These are phyloP conservation scores for Bombus superbus DNA, from an alignment of 1,140 invertebrate species.

Conservation along the genomic window DNA sequence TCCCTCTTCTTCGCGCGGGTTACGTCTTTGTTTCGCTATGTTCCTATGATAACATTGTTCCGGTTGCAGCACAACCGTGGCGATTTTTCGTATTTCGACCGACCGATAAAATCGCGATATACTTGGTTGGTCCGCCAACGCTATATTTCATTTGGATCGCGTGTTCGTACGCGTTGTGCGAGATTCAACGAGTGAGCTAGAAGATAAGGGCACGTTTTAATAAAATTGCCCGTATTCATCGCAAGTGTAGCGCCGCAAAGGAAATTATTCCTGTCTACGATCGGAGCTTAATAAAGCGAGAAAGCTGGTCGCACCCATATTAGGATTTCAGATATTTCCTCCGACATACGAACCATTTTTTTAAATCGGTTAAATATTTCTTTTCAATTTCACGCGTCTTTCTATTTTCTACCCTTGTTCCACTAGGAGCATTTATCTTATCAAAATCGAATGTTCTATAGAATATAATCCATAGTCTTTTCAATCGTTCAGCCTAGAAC, in stretches of 20 bases:
- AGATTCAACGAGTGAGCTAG: neutral
- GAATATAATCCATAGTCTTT: neutral
- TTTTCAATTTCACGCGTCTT: neutral
- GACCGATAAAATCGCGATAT: conserved; percentile 57
- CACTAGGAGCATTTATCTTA: neutral
- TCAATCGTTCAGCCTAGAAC: neutral
- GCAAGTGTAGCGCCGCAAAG: neutral
- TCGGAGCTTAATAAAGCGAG: neutral
- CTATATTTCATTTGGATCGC: conserved; percentile 39
- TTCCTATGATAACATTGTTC: conserved; percentile 49
- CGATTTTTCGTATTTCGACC: conserved; percentile 42
- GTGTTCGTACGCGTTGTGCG: neutral
- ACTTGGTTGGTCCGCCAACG: conserved; percentile 4
- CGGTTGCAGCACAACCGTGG: neutral
- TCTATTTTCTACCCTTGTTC: neutral
- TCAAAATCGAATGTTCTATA: neutral
- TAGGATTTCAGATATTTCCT: neutral
- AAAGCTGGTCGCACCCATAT: neutral
- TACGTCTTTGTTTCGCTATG: conserved; percentile 63
- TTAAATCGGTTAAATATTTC: neutral
- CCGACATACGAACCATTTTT: neutral
- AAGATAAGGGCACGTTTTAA: conserved; percentile 42
- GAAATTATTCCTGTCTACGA: neutral
- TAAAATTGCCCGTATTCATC: conserved; percentile 21
- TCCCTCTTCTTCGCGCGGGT: conserved; percentile 17